These are phyloP conservation scores for Sinonovacula constricta DNA, from an alignment of 1,140 invertebrate genomes.

Conservation along the genomic window DNA sequence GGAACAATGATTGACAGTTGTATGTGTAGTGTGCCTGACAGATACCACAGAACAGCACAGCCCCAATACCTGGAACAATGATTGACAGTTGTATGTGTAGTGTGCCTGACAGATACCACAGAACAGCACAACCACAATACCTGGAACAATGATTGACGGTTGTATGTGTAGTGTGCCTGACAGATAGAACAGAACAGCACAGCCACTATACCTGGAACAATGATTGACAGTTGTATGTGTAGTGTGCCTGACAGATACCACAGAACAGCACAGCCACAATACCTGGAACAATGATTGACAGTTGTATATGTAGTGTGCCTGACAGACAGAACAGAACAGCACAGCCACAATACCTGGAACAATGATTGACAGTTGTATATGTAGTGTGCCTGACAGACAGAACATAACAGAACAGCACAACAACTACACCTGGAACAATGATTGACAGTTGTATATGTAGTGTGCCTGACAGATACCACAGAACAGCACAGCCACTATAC, in stretches of 20 bases:
- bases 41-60: conserved; percentile 98
- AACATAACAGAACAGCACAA: conserved; percentile 98
- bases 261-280: conserved; percentile 93
- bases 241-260: conserved; percentile 98
- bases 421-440: too few relatives aligned
- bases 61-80: conserved; percentile 79
- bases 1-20: too few relatives aligned
- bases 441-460: too few relatives aligned
- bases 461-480: too few relatives aligned
- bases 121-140: conserved; percentile 89
- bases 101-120: conserved; percentile 99
- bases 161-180: conserved; percentile 98
- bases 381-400: conserved; percentile 98
- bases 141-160: too few relatives aligned
- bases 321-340: conserved; percentile 97
- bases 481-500: too few relatives aligned
- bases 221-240: too few relatives aligned
- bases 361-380: too few relatives aligned
- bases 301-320: conserved; percentile 98
- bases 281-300: too few relatives aligned
- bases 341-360: conserved; percentile 85
- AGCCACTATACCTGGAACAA: conserved; percentile 82
- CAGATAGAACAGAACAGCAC: conserved; percentile 98
- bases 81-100: conserved; percentile 98
- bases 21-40: conserved; percentile 99